A percentile compares a stretch with the other conserved stretches of the same genome.
Conservation (phyloP, 2,888 invertebrate genomes). For the Pteria penguin region DNA sequence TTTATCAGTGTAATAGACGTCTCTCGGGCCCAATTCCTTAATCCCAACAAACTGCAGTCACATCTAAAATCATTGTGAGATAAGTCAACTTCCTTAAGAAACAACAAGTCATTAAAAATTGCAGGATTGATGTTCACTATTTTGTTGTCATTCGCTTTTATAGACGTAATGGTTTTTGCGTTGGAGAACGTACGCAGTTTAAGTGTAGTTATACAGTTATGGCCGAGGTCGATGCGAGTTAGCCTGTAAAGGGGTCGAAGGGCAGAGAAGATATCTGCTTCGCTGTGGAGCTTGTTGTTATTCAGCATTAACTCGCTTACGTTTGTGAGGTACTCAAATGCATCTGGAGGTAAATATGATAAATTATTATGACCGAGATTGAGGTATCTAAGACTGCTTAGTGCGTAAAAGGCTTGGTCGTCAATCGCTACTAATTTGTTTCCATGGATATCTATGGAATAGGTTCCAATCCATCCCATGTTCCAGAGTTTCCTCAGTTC, state of each 20-base stretch:
- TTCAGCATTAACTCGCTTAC: conserved; percentile 56
- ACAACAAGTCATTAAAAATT: conserved; percentile 55
- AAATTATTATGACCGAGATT: conserved; percentile 65
- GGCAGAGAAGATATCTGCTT: conserved; percentile 33
- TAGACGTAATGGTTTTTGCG: conserved; percentile 51
- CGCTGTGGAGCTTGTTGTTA: conserved; percentile 51
- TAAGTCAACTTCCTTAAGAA: conserved; percentile 65
- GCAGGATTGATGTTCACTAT: conserved; percentile 53
- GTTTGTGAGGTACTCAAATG: conserved; percentile 61
- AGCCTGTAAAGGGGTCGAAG: conserved; percentile 56
- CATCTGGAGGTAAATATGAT: conserved; percentile 51
- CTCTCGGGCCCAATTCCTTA: conserved; percentile 66
- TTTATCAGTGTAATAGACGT: conserved; percentile 51
- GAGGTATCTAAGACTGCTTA: conserved; percentile 59
- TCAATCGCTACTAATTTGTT: conserved; percentile 64
- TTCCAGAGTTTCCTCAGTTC: conserved; percentile 57
- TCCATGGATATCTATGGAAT: conserved; percentile 58
- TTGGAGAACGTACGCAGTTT: conserved; percentile 53
- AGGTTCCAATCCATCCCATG: conserved; percentile 67
- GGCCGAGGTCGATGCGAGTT: conserved; percentile 60
- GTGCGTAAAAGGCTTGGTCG: conserved; percentile 63
- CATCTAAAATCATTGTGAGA: conserved; percentile 72
- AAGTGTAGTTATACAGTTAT: conserved; percentile 62
- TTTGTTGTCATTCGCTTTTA: conserved; percentile 62
- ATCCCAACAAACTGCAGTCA: conserved; percentile 67